These are phyloP conservation scores for Drosophila grimshawi DNA, from an alignment of 1,140 invertebrate genomes.

Conservation along the genomic window DNA sequence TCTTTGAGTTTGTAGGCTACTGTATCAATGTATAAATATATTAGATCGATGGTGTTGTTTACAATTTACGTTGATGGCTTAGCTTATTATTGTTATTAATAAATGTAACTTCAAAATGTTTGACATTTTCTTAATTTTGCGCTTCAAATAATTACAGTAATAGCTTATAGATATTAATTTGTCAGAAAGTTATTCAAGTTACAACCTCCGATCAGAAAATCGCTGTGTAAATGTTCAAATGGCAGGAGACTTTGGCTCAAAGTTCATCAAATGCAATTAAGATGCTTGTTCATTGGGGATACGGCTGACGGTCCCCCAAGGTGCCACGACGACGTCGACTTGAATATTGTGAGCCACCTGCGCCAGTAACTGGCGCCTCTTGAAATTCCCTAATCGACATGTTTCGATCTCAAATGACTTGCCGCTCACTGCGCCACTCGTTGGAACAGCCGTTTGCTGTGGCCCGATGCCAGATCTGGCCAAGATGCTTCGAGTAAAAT, in stretches of 20 bases:
- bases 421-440: constrained; percentile 41
- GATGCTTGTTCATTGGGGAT: constrained; percentile 73
- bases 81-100: too few relatives aligned
- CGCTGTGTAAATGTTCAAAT: constrained; percentile 68
- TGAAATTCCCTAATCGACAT: constrained; percentile 83
- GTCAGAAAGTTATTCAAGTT: constrained; percentile 16
- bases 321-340: constrained; percentile 46
- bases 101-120: too few relatives aligned
- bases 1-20: too few relatives aligned
- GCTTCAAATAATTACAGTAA: neutral
- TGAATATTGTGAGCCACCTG: constrained; percentile 71
- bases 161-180: constrained; percentile 36
- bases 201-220: constrained; percentile 9
- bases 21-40: too few relatives aligned
- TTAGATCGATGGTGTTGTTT: too few relatives aligned
- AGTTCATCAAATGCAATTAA: constrained; percentile 84
- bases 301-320: constrained; percentile 61
- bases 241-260: constrained; percentile 65
- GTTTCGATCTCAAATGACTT: constrained; percentile 82
- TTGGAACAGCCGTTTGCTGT: constrained; percentile 28
- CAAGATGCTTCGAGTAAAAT: constrained; percentile 69
- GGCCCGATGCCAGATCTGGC: constrained; percentile 36
- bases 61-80: too few relatives aligned
- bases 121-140: too few relatives aligned
- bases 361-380: constrained; percentile 79